phyloP scores from a whole-genome alignment of 2,113 vertebrate genomes.

The Suncus etruscus region DNA sequence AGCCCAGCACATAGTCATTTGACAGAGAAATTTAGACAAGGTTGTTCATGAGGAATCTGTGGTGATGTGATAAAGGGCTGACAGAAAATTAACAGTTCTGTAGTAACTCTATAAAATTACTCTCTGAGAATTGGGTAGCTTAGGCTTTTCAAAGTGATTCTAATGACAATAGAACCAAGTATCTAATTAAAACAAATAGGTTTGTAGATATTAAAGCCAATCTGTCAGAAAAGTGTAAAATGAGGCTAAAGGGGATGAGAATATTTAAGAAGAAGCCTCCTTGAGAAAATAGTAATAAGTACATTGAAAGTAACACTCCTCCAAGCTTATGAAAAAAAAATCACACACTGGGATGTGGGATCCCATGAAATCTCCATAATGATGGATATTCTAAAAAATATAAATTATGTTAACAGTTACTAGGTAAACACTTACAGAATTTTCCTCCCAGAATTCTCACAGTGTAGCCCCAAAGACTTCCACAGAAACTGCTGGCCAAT shows the following conservation, averaged over 20 bases:
- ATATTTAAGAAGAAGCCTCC: conserved; percentile 6
- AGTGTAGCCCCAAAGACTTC: not conserved
- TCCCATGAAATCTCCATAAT: too few species aligned
- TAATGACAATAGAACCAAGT: not conserved
- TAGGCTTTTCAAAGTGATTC: not conserved
- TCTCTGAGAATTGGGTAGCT: conserved; percentile 16
- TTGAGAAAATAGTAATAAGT: not conserved
- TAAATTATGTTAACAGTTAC: not conserved
- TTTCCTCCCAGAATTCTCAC: not conserved
- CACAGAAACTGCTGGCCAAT: not conserved
- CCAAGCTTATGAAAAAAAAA: not conserved
- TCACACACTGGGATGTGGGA: not conserved
- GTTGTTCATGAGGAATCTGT: not conserved
- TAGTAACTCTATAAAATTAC: conserved; percentile 5
- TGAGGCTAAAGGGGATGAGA: not conserved
- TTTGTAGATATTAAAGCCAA: conserved; percentile 16
- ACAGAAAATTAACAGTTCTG: conserved; percentile 9
- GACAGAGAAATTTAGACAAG: not conserved
- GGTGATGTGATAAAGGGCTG: conserved; percentile 12
- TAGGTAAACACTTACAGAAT: not conserved
- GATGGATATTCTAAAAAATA: too few species aligned
- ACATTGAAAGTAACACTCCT: not conserved
- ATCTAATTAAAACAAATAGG: conserved; percentile 34
- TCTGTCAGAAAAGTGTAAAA: not conserved
- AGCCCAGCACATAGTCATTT: not conserved